Conservation (phyloP, 2,113 vertebrate species). For the Melanerpes aurifrons region DNA sequence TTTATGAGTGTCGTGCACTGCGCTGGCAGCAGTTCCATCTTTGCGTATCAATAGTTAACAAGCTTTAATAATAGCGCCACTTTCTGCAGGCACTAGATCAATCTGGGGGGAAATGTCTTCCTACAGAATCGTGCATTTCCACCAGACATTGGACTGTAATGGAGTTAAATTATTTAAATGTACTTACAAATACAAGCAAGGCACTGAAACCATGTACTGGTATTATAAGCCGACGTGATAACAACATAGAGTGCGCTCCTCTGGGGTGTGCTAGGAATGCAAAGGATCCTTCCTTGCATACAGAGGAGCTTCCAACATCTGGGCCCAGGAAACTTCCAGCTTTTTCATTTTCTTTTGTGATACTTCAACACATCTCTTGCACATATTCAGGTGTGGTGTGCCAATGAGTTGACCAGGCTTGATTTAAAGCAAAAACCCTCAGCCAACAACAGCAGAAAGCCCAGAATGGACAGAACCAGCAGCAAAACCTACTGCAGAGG, state of each 20-base stretch:
- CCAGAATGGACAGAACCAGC: neutral
- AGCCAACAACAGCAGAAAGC: neutral
- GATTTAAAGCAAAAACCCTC: neutral
- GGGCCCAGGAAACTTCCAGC: neutral
- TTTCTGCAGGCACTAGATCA: constrained; percentile 52
- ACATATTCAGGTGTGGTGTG: neutral
- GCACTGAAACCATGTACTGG: constrained; percentile 27
- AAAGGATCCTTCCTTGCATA: neutral
- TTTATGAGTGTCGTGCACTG: neutral
- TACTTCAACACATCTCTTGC: neutral
- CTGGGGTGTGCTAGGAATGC: neutral
- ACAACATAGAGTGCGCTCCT: constrained; percentile 45
- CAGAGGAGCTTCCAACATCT: neutral
- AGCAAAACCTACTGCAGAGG: neutral
- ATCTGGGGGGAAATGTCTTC: constrained; percentile 25
- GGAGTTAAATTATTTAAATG: constrained; percentile 71
- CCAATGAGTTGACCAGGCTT: neutral
- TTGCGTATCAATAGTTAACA: constrained; percentile 39
- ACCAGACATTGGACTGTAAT: constrained; percentile 23
- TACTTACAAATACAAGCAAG: constrained; percentile 67
- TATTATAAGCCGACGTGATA: constrained; percentile 33
- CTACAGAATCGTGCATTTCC: constrained; percentile 35
- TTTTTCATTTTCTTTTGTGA: neutral
- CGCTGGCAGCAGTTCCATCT: neutral
- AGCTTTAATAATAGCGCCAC: constrained; percentile 17